These are phyloP conservation scores for Metalampra italica DNA, from an alignment of 2,888 invertebrate species.

Conservation along the genomic window DNA sequence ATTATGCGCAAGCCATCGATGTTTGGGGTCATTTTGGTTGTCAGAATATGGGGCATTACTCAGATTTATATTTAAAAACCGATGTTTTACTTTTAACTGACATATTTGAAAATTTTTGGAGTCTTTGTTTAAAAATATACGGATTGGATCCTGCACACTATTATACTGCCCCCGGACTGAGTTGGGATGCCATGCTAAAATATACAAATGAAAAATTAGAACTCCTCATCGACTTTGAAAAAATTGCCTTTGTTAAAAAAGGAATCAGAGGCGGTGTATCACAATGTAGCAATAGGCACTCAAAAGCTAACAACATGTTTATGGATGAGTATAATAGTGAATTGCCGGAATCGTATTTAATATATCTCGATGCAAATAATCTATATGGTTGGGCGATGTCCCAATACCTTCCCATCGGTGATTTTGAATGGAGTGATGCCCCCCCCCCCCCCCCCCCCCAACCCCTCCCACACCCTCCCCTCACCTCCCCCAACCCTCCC, in stretches of 20 bases:
- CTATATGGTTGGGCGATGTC: constrained; percentile 39
- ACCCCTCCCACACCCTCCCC: no score
- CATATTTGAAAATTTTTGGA: constrained; percentile 37
- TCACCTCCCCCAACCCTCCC: no score
- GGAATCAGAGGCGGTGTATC: constrained; percentile 21
- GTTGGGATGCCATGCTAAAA: constrained; percentile 26
- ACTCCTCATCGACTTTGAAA: constrained; percentile 17
- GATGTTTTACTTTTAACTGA: constrained; percentile 33
- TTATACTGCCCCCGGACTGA: constrained; percentile 24
- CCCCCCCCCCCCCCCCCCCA: no score
- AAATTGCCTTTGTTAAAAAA: constrained; percentile 15
- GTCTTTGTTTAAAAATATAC: constrained; percentile 26
- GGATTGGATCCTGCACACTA: constrained; percentile 22
- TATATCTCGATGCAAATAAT: constrained; percentile 39
- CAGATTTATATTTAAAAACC: constrained; percentile 33
- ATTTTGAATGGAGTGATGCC: constrained; percentile 32
- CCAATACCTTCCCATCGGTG: constrained; percentile 25
- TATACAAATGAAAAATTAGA: constrained; percentile 17
- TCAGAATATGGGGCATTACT: constrained; percentile 27
- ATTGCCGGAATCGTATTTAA: constrained; percentile 23
- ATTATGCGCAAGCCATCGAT: constrained; percentile 23
- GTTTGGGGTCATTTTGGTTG: constrained; percentile 28
- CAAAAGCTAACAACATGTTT: constrained; percentile 33
- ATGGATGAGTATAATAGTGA: constrained; percentile 21
- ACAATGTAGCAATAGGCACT: constrained; percentile 25